A percentile compares a stretch with the other conserved stretches of the same genome.
Conservation (phyloP, 2,797 vertebrate genomes). For the Zalophus californianus region DNA sequence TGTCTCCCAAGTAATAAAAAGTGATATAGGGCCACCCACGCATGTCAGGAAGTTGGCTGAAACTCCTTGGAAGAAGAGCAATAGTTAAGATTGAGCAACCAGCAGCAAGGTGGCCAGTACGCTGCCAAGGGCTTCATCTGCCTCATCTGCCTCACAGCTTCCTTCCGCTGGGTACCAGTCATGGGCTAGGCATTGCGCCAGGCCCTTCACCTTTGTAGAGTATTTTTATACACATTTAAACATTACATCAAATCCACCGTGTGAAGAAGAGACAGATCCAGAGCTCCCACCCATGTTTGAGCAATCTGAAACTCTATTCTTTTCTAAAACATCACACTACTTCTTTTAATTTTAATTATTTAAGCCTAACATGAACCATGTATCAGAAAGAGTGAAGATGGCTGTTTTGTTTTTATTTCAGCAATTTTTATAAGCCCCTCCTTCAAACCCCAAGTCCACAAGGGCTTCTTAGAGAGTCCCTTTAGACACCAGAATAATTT, state of each 20-base stretch:
- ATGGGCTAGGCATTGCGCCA: neutral
- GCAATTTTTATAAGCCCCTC: neutral
- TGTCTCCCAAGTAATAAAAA: neutral
- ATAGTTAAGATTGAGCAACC: neutral
- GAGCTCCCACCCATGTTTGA: neutral
- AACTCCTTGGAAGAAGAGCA: neutral
- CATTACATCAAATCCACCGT: neutral
- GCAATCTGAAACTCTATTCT: neutral
- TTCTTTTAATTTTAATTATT: neutral
- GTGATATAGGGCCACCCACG: neutral
- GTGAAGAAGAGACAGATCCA: neutral
- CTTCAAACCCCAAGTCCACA: neutral
- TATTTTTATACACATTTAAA: neutral
- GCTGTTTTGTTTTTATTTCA: neutral
- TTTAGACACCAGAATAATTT: neutral
- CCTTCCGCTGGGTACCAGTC: accelerated
- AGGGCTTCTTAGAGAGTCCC: neutral
- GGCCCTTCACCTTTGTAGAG: neutral
- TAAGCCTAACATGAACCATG: neutral
- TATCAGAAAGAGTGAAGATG: neutral
- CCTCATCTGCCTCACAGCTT: accelerated
- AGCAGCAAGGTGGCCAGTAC: too few species aligned
- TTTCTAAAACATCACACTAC: neutral
- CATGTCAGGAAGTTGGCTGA: neutral
- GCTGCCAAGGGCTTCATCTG: neutral